Conservation (phyloP, 2,113 vertebrate genomes). For the Mesembrinibis cayennensis region DNA sequence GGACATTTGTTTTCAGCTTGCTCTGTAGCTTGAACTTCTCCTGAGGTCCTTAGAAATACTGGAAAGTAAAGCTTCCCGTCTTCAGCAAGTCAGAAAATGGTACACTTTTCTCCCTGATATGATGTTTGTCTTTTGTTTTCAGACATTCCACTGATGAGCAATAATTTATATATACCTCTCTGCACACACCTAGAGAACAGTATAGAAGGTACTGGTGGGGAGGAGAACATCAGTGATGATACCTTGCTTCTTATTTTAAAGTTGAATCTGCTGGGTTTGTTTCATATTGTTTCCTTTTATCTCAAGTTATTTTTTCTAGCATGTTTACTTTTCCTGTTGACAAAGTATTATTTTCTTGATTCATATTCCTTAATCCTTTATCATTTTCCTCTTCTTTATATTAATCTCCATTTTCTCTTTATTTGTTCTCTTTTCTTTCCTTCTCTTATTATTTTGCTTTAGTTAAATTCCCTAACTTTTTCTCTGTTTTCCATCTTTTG, state of each 20-base stretch:
- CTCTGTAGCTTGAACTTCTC: not conserved
- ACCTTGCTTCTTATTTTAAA: not conserved
- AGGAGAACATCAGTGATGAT: not conserved
- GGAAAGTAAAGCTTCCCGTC: not conserved
- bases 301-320: not conserved
- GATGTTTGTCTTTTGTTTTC: not conserved
- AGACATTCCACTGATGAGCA: not conserved
- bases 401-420: not conserved
- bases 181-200: not conserved
- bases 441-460: not conserved
- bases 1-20: not conserved
- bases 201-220: not conserved
- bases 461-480: not conserved
- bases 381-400: not conserved
- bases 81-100: not conserved
- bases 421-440: not conserved
- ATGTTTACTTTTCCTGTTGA: not conserved
- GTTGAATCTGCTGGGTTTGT: not conserved
- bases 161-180: not conserved
- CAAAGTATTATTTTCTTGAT: not conserved
- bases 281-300: not conserved
- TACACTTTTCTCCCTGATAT: not conserved
- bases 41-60: not conserved
- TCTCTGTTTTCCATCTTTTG: not conserved
- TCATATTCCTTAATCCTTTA: not conserved